These are phyloP conservation scores for Philopotamus ludificatus DNA, from an alignment of 1,140 invertebrate genomes.

Conservation along the genomic window DNA sequence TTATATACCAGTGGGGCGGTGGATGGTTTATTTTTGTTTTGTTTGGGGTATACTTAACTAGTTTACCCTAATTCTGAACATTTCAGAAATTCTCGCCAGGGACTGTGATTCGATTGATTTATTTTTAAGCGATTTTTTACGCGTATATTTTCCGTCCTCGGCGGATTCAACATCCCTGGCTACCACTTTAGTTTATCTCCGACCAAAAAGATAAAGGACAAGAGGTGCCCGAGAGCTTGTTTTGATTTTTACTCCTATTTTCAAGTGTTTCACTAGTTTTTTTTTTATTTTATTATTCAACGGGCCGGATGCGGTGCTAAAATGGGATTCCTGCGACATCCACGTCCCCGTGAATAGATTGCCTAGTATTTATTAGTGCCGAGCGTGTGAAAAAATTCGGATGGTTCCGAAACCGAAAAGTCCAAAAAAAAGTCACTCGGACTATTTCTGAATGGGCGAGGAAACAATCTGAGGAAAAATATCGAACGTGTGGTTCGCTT, in stretches of 20 bases:
- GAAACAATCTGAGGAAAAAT: no score
- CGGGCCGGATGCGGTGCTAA: conserved; percentile 27
- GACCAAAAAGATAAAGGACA: neutral
- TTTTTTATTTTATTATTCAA: neutral
- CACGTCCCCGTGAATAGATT: conserved; percentile 22
- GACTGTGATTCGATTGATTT: no score
- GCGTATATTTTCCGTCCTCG: no score
- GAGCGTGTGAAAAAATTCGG: conserved; percentile 29
- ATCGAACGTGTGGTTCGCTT: no score
- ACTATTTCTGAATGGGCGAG: neutral
- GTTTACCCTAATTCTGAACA: no score
- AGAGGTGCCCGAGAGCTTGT: neutral
- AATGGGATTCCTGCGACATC: conserved; percentile 24
- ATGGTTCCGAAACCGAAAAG: neutral
- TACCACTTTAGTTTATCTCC: neutral
- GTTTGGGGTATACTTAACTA: no score
- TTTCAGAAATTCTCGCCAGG: no score
- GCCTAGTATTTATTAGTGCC: conserved; percentile 32
- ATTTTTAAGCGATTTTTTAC: neutral
- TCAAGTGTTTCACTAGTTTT: conserved; percentile 4
- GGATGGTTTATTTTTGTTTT: no score
- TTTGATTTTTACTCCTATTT: conserved; percentile 8
- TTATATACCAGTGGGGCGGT: no score
- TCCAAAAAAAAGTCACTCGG: neutral
- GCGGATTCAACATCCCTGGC: neutral